Conservation (phyloP, 2,797 vertebrate species). For the Streptopelia turtur region DNA sequence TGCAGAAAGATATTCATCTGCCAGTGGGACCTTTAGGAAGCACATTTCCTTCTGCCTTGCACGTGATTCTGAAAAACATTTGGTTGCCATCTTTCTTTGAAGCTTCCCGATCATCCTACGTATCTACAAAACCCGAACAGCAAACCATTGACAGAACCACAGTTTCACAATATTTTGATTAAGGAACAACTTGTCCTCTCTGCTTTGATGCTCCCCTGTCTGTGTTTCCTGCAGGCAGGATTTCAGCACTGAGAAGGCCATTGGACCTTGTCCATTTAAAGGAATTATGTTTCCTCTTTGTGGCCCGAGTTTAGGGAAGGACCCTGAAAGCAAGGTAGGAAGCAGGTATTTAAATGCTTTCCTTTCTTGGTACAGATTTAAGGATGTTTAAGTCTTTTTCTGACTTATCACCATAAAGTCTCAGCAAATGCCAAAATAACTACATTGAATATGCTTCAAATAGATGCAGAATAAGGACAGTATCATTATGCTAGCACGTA, state of each 20-base stretch:
- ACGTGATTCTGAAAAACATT: conserved; percentile 47
- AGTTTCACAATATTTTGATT: conserved; percentile 47
- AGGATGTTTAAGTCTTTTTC: neutral
- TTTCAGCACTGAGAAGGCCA: neutral
- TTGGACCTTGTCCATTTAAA: neutral
- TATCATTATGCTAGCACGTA: neutral
- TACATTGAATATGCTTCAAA: neutral
- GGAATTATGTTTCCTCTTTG: neutral
- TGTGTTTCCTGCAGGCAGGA: neutral
- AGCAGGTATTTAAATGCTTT: neutral
- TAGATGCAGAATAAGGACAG: neutral
- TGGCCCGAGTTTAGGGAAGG: neutral
- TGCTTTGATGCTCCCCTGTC: conserved; percentile 22
- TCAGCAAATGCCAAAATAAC: neutral
- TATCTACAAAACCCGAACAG: neutral
- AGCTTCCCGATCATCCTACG: neutral
- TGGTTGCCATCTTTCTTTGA: conserved; percentile 66
- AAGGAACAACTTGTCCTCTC: neutral
- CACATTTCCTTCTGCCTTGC: conserved; percentile 62
- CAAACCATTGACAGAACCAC: conserved; percentile 1
- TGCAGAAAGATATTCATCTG: conserved; percentile 12
- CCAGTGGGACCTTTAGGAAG: conserved; percentile 36
- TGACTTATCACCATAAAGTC: neutral
- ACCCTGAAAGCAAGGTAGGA: neutral
- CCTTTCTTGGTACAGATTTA: neutral